These are phyloP conservation scores for Columba guinea DNA, from an alignment of 2,797 vertebrate genomes.

Conservation along the genomic window DNA sequence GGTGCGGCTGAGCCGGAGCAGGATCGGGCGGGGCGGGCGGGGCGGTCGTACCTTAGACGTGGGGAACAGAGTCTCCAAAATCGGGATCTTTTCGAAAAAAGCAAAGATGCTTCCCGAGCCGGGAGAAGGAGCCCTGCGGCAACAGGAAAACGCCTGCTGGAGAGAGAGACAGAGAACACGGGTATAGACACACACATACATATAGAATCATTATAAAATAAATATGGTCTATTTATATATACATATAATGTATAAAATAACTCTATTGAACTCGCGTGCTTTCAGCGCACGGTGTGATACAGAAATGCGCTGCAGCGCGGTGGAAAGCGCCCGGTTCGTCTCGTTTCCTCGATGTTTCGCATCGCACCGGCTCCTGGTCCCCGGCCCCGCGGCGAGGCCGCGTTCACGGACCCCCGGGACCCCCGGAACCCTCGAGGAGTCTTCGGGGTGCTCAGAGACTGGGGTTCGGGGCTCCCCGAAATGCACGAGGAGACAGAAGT, in stretches of 20 bases:
- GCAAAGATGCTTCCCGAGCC: not conserved
- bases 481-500: not conserved
- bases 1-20: not conserved
- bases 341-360: not conserved
- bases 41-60: not conserved
- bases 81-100: not conserved
- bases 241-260: not conserved
- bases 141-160: not conserved
- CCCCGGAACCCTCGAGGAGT: not conserved
- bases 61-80: not conserved
- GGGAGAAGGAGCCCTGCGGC: not conserved
- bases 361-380: not conserved
- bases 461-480: not conserved
- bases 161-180: not conserved
- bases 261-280: fast-evolving
- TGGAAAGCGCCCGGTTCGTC: fast-evolving
- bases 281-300: fast-evolving
- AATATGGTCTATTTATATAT: not conserved
- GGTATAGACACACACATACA: not conserved
- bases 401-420: not conserved
- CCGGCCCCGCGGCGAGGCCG: not conserved
- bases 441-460: not conserved
- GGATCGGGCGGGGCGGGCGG: too few species aligned
- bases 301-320: not conserved
- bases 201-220: not conserved